Evolutionary conservation across 2,113 vertebrate species (phyloP).

Genomic region (Rallus limicola): DNA sequence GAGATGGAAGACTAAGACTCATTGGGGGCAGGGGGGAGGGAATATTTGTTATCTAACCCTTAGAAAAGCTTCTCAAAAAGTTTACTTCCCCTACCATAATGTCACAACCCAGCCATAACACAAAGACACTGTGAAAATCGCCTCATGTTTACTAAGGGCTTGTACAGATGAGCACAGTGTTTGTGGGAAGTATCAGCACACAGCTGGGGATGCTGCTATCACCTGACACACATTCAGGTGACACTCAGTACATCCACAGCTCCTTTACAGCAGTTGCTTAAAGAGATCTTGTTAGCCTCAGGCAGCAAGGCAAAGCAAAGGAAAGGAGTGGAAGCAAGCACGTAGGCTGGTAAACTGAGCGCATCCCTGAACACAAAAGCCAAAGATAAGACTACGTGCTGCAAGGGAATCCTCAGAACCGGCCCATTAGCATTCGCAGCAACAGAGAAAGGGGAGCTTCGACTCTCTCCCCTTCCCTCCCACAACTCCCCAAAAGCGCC

Average conservation of each 20-base stretch:
- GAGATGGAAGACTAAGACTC: not conserved
- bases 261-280: not conserved
- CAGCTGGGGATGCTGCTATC: not conserved
- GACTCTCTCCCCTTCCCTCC: not conserved
- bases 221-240: not conserved
- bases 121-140: not conserved
- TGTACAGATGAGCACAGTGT: not conserved
- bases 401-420: not conserved
- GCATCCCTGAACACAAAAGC: not conserved
- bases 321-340: not conserved
- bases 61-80: not conserved
- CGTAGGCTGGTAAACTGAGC: not conserved
- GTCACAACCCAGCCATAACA: not conserved
- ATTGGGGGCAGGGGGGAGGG: fast-evolving
- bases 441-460: not conserved
- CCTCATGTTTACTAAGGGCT: not conserved
- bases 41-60: not conserved
- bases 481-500: fast-evolving
- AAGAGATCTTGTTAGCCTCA: not conserved
- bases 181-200: not conserved
- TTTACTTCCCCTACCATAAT: not conserved
- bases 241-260: not conserved
- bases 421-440: not conserved
- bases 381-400: fast-evolving
- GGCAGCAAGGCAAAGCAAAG: not conserved